Conservation (phyloP, 2,113 vertebrate species). For the Istiophorus platypterus region DNA sequence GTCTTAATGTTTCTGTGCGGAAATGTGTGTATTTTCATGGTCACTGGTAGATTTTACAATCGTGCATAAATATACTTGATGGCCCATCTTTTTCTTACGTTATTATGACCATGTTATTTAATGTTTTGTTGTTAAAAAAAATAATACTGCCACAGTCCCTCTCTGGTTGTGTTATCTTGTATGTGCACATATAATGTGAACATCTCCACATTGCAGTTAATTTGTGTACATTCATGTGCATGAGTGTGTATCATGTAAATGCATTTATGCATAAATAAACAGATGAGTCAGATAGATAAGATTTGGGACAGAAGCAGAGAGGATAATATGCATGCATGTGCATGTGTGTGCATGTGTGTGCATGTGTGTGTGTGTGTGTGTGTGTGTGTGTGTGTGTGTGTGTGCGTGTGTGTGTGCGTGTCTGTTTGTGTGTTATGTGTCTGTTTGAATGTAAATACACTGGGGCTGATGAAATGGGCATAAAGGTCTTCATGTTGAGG, state of each 20-base stretch:
- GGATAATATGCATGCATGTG: too few species aligned
- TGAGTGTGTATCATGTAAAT: neutral
- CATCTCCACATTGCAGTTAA: neutral
- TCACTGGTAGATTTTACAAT: neutral
- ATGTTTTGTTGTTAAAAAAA: too few species aligned
- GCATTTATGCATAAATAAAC: neutral
- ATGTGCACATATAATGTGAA: neutral
- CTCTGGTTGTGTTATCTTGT: neutral
- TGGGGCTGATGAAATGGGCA: constrained; percentile 28
- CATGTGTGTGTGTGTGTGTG: constrained; percentile 7
- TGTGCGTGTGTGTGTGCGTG: neutral
- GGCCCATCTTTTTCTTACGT: too few species aligned
- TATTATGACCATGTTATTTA: too few species aligned
- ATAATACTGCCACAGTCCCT: too few species aligned
- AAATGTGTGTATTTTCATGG: neutral
- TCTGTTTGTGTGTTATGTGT: constrained; percentile 12
- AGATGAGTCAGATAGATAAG: neutral
- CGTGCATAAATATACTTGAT: too few species aligned
- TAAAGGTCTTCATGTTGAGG: constrained; percentile 51
- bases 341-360: too few species aligned
- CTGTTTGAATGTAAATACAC: constrained; percentile 34
- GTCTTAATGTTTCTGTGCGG: neutral
- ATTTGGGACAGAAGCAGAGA: neutral
- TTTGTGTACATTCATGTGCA: neutral
- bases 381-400: constrained; percentile 5